Evolutionary conservation across 2,888 invertebrate genomes (phyloP).

Genomic region (Philaethria dido): DNA sequence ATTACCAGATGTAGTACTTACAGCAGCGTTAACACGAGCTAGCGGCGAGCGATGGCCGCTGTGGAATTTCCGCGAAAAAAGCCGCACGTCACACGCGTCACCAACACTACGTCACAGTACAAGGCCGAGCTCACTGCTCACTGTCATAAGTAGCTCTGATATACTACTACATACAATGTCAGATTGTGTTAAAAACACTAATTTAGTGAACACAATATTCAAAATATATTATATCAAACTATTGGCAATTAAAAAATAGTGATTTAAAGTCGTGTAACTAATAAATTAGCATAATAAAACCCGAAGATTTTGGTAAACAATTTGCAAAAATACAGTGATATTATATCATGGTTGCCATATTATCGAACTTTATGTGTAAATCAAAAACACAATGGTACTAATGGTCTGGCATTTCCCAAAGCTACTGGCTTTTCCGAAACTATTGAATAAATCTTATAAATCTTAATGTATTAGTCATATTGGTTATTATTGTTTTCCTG

Average conservation of each 20-base stretch:
- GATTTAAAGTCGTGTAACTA: background rate
- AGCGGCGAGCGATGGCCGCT: constrained; percentile 66
- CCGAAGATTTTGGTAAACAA: background rate
- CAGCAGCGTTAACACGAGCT: constrained; percentile 30
- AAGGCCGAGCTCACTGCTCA: constrained; percentile 60
- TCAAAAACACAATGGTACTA: background rate
- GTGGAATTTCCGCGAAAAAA: constrained; percentile 81
- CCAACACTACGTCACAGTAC: constrained; percentile 64
- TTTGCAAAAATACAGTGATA: background rate
- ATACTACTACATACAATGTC: constrained; percentile 49
- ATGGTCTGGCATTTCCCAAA: background rate
- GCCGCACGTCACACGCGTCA: constrained; percentile 70
- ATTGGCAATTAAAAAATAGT: too few species aligned
- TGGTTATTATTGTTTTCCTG: constrained; percentile 34
- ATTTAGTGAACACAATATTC: background rate
- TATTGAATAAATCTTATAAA: background rate
- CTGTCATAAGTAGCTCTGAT: constrained; percentile 40
- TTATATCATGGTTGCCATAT: background rate
- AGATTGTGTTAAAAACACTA: background rate
- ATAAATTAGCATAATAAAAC: background rate
- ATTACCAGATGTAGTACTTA: constrained; percentile 4
- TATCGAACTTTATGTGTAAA: background rate
- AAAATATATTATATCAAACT: background rate
- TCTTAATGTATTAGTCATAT: constrained; percentile 36
- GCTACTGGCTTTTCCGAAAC: constrained; percentile 9